Evolutionary conservation across 2,113 vertebrate species (phyloP).

Genomic region (Erpornis zantholeuca): DNA sequence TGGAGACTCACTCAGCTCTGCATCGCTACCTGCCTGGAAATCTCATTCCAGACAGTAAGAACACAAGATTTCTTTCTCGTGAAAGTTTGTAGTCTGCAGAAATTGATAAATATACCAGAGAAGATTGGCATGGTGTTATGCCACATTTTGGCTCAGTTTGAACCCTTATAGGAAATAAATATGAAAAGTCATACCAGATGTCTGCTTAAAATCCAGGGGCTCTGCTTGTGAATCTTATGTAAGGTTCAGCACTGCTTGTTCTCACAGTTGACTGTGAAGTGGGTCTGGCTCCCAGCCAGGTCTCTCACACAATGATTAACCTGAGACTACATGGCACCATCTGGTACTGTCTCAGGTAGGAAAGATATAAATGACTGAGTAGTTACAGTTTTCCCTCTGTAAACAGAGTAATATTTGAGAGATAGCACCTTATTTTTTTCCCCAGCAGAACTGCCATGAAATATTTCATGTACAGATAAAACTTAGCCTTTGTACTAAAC

Average conservation of each 20-base stretch:
- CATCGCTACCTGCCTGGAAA: background rate
- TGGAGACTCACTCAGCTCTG: background rate
- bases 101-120: background rate
- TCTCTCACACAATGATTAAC: constrained; percentile 68
- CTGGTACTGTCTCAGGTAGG: constrained; percentile 72
- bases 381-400: constrained; percentile 9
- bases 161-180: constrained; percentile 30
- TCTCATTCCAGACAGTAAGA: background rate
- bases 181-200: constrained; percentile 47
- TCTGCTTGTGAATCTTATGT: constrained; percentile 56
- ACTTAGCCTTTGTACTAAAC: background rate
- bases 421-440: background rate
- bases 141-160: constrained; percentile 1
- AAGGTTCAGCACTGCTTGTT: constrained; percentile 53
- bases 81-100: background rate
- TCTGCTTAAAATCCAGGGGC: constrained; percentile 58
- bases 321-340: constrained; percentile 67
- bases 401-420: background rate
- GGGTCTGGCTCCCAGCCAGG: constrained; percentile 69
- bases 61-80: background rate
- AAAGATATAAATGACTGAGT: constrained; percentile 50
- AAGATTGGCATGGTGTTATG: background rate
- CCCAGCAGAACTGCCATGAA: background rate
- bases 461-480: background rate
- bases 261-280: constrained; percentile 50